Base-by-base conservation (phyloP, 2,113 vertebrate species). In the Hemiprocne comata region DNA sequence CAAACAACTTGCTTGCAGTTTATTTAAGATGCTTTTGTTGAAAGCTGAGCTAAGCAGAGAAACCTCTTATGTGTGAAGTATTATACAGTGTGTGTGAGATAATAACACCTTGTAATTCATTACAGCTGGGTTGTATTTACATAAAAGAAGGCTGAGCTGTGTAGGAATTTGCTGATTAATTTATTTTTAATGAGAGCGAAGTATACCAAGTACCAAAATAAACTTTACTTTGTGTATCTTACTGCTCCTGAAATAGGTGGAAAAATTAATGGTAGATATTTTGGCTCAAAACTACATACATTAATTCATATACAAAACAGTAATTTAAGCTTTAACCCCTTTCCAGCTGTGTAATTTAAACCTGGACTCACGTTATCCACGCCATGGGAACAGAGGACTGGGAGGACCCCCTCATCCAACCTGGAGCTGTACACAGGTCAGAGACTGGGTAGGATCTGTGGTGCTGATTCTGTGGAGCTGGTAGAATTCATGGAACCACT, bases 91-190 rank as follows among this genome's bases (percentile, higher is more conserved):
- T 94, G 96, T 96, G 97, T 97, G 97, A 98, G 98, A 98, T 98
- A 98, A 97, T 98, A 98, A 97, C 98, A 97, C 98, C 98, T 98
- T 98, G 97, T 98, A 98, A 98, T 98, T 98, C 98, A 97, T 97
- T 98, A 98, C 98, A 98, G 98, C 98, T 98, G 98, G 96, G 93
- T 97, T 98, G 87, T 98, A 97, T 98, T 98, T 98, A 98, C 98
- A 97, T 97, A 98, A 98, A 98, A 98, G 97, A 98, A 97, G 97
- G 96, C 97, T 97, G 97, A 98, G 97, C 97, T 97, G 97, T 97
- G 97, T 95, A 98, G 97, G 98, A 98, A 98, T 98, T 98, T 98
- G 98, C 98, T 98, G 98, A 98, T 98, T 98, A 98, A 98, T 98
- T 98, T 98, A 98, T 98, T 98, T 98, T 98, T 98, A 98, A 98